Percentiles rank a stretch among this genome's conserved stretches.
Evolutionary conservation across 35 echinoderm and acorn worm genomes (phyloP).

Genomic region (Acanthaster planci): DNA sequence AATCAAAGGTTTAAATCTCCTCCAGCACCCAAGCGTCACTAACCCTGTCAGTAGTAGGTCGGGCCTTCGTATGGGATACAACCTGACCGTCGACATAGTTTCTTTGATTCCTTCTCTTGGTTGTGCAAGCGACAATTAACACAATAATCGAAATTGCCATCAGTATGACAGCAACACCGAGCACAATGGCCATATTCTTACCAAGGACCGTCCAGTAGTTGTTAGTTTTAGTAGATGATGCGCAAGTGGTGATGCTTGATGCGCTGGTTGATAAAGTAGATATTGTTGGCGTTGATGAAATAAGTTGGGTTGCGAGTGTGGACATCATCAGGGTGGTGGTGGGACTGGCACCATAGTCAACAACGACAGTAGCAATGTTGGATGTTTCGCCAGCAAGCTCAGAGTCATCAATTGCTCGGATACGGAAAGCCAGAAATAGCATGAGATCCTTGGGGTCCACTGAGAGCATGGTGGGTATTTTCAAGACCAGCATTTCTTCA

Average conservation of each 20-base stretch:
- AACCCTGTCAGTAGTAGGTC: not conserved
- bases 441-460: not conserved
- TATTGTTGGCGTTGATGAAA: not conserved
- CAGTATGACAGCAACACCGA: not conserved
- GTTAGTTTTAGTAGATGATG: not conserved
- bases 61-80: not conserved
- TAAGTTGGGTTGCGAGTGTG: not conserved
- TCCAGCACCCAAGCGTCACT: slow-evolving; percentile 1
- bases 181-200: not conserved
- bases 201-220: not conserved
- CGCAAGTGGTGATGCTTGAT: not conserved
- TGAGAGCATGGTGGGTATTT: not conserved
- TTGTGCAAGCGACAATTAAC: not conserved
- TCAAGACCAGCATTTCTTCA: not conserved
- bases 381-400: not conserved
- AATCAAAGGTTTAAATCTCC: not conserved
- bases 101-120: not conserved
- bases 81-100: not conserved
- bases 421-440: not conserved
- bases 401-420: not conserved
- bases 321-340: not conserved
- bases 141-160: not conserved
- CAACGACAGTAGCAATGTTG: not conserved
- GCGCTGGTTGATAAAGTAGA: not conserved
- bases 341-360: not conserved